phyloP scores from a whole-genome alignment of 30 jellyfish, hydroid and myxozoan species.

The Clytia hemisphaerica region DNA sequence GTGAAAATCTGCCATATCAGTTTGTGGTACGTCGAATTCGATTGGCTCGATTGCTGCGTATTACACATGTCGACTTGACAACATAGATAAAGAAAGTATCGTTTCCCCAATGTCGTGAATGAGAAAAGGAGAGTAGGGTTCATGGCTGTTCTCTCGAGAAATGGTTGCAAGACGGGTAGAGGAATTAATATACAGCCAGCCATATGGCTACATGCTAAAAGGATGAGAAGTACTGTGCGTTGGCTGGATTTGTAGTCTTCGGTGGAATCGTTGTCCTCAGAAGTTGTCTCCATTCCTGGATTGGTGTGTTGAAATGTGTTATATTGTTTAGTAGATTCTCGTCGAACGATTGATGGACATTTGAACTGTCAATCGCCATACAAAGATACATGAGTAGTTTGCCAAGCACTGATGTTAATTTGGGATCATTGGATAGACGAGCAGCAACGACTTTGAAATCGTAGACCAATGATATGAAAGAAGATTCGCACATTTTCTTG shows the following conservation, averaged over 20 bases:
- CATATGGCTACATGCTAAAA: constrained; percentile 15
- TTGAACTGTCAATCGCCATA: constrained; percentile 31
- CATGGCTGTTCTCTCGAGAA: not conserved
- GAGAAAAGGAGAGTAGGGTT: not conserved
- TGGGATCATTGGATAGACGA: not conserved
- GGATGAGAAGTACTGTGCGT: not conserved
- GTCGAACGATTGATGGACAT: not conserved
- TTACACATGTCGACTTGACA: constrained; percentile 6
- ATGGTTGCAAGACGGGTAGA: not conserved
- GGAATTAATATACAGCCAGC: constrained; percentile 13
- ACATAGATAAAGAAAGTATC: constrained; percentile 61
- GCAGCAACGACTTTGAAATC: constrained; percentile 32
- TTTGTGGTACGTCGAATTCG: not conserved
- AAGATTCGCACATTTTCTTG: constrained; percentile 47
- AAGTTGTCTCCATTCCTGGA: constrained; percentile 52
- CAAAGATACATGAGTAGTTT: constrained; percentile 24
- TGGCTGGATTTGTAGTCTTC: not conserved
- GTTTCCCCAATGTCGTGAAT: constrained; percentile 23
- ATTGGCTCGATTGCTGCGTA: not conserved
- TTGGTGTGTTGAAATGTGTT: constrained; percentile 20
- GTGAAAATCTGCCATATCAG: not conserved
- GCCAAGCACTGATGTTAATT: not conserved
- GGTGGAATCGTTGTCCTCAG: constrained; percentile 16
- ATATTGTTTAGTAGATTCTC: constrained; percentile 8
- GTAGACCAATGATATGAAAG: constrained; percentile 45